Conservation (phyloP, 2,888 invertebrate species). For the Nephrotoma flavescens region DNA sequence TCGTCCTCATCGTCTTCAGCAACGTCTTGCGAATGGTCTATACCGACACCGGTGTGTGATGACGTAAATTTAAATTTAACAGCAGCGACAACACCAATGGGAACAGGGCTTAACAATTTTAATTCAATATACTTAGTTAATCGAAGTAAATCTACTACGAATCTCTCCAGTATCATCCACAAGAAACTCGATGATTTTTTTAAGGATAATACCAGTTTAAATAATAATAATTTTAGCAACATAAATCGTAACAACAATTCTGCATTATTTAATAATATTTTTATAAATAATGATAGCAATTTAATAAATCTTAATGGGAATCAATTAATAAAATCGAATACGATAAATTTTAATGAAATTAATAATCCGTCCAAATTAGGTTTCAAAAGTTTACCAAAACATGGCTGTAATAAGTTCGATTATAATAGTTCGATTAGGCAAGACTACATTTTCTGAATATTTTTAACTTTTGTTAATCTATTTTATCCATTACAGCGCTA, state of each 20-base stretch:
- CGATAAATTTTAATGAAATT: conserved; percentile 1
- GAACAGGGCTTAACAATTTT: neutral
- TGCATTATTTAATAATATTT: neutral
- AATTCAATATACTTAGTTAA: neutral
- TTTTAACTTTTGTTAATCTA: neutral
- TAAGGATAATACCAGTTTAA: neutral
- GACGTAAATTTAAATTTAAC: neutral
- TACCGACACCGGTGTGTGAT: neutral
- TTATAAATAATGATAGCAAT: neutral
- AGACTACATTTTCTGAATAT: neutral
- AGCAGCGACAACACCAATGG: neutral
- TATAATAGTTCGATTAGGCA: neutral
- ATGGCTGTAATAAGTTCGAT: neutral
- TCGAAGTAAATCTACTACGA: neutral
- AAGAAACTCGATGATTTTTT: neutral
- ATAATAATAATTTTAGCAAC: neutral
- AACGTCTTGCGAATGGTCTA: neutral
- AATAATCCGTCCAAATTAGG: conserved; percentile 1
- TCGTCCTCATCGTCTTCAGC: neutral
- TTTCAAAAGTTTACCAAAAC: neutral
- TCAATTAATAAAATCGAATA: neutral
- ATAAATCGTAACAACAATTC: neutral
- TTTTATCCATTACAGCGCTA: conserved; percentile 12
- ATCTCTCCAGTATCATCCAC: neutral
- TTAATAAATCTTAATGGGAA: neutral